phyloP scores from a whole-genome alignment of 1,140 invertebrate genomes.

The Plodia interpunctella region DNA sequence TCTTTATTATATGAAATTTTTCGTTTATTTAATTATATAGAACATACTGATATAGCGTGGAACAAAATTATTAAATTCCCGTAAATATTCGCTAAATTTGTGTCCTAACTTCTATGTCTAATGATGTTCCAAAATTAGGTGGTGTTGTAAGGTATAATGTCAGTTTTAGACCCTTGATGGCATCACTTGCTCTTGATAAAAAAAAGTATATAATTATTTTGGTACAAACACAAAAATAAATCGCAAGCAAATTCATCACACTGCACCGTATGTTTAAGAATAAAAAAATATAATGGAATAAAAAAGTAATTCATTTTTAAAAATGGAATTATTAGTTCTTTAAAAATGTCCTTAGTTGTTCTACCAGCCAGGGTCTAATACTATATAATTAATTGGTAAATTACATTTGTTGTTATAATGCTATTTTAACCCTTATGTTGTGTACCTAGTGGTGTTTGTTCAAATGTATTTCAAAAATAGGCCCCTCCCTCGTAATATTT shows the following conservation, averaged over 20 bases:
- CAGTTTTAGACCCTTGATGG: neutral
- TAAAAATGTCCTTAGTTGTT: neutral
- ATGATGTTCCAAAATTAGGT: neutral
- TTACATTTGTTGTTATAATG: neutral
- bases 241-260: too few relatives aligned
- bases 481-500: neutral
- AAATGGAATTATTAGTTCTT: neutral
- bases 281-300: neutral
- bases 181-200: neutral
- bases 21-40: too few relatives aligned
- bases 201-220: too few relatives aligned
- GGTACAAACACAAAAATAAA: neutral
- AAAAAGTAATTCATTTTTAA: too few relatives aligned
- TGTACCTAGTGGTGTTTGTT: constrained; percentile 3
- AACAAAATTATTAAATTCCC: neutral
- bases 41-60: neutral
- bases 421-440: neutral
- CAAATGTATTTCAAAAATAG: neutral
- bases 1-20: too few relatives aligned
- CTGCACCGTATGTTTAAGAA: neutral
- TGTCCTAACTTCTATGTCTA: constrained; percentile 2
- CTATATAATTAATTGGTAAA: neutral
- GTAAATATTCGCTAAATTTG: neutral
- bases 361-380: neutral
- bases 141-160: constrained; percentile 1